Evolutionary conservation across 2,797 vertebrate genomes (phyloP), one percentile per base, ranked within the genome.

Genomic region (Pangasius djambal): DNA sequence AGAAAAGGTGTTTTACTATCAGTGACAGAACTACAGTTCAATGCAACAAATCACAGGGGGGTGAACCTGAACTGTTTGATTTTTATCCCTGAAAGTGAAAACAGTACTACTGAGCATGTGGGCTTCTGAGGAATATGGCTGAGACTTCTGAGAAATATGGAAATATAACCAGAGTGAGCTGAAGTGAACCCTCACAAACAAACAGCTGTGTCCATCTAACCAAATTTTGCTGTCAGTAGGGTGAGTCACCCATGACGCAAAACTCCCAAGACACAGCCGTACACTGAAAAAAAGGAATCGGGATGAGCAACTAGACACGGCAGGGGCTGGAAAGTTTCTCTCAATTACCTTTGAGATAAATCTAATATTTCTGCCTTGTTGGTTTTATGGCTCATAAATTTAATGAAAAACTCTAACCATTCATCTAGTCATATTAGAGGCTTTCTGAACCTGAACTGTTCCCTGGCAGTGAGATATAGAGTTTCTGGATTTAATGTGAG

Each of bases 171-270:
- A 90, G 65, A 89, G 91, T 94, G 92, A 94, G 94, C 95, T 92
- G 74, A 93, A 92, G 91, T 94, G 92, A 95, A 65, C 82, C 61
- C 40, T n/a, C 0, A 8, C 37, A 18, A 67, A 94, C 89, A 87
- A 91, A 91, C 91, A 90, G 93, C 92, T 0, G 90, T 91, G 92
- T 95, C 59, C 94, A 94, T 94, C 94, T 91, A 89, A 92, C 44
- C 67, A 88, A 92, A 92, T 84, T 70, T 52, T 70, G 63, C 25
- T 83, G 84, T 90, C 91, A 34, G 72, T 55, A 87, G 34, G 34
- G 34, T 69, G 88, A 77, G 83, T 83, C 77, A 89, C 59, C 81
- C 67, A 65, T 87, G 82, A 72, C 31, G 57, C 88, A 87, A 48
- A 87, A 5, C 88, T 52, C 87, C 63, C 79, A 78, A 28, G 87